A percentile compares a stretch with the other conserved stretches of the same genome.
phyloP scores from a whole-genome alignment of 2,888 invertebrate genomes.

The Anarsia innoxiella region DNA sequence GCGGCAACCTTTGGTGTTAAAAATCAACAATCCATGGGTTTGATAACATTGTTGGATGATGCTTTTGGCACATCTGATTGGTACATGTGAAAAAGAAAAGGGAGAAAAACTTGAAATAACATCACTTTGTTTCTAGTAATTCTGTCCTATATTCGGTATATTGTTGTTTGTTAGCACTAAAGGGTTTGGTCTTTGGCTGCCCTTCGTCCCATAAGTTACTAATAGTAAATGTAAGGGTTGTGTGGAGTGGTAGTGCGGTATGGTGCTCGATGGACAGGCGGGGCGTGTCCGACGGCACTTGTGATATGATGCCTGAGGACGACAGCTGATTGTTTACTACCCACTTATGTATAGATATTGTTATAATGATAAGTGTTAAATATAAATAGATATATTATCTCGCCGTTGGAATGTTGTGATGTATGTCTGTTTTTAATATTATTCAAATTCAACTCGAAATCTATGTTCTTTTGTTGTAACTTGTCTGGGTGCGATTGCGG shows the following conservation, averaged over 20 bases:
- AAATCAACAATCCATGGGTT: too few species aligned
- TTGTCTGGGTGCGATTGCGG: slow-evolving; percentile 15
- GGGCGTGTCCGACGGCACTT: slow-evolving; percentile 53
- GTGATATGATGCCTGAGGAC: slow-evolving; percentile 49
- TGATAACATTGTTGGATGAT: too few species aligned
- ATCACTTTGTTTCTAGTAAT: too few species aligned
- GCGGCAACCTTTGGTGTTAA: too few species aligned
- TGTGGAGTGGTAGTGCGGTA: slow-evolving; percentile 3
- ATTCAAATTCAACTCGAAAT: slow-evolving; percentile 48
- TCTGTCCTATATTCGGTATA: too few species aligned
- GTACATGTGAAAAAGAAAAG: too few species aligned
- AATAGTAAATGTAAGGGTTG: slow-evolving; percentile 8
- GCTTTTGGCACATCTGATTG: too few species aligned
- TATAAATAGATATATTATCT: slow-evolving; percentile 56
- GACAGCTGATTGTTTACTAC: slow-evolving; percentile 44
- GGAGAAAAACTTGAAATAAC: too few species aligned
- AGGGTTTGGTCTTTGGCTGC: slow-evolving; percentile 6
- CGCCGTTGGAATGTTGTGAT: slow-evolving; percentile 45
- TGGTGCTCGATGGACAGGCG: slow-evolving; percentile 30
- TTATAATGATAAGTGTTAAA: slow-evolving; percentile 62
- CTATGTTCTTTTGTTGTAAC: slow-evolving; percentile 30
- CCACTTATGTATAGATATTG: slow-evolving; percentile 50
- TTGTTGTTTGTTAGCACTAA: too few species aligned
- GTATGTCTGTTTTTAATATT: slow-evolving; percentile 67
- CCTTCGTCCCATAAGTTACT: slow-evolving; percentile 28